phyloP scores from a whole-genome alignment of 1,140 invertebrate species.

The Amyelois transitella region DNA sequence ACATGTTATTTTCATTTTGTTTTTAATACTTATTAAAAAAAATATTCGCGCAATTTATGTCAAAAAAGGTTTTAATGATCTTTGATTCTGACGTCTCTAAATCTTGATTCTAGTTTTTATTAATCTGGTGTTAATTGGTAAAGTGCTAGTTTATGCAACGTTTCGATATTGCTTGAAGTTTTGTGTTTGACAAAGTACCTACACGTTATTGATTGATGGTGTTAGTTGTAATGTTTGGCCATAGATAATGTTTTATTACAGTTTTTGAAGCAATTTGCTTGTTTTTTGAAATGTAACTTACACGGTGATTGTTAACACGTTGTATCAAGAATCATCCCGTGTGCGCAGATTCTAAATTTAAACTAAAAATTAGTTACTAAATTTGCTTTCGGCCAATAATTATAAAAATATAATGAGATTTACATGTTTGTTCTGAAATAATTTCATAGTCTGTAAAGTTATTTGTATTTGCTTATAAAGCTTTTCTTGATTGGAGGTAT shows the following conservation, averaged over 20 bases:
- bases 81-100: not conserved
- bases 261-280: not conserved
- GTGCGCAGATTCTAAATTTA: not conserved
- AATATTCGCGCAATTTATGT: too few species aligned
- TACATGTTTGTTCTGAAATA: not conserved
- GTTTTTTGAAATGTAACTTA: not conserved
- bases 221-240: not conserved
- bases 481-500: conserved; percentile 25
- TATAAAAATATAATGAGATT: not conserved
- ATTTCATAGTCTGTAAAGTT: not conserved
- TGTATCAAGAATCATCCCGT: not conserved
- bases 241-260: not conserved
- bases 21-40: too few species aligned
- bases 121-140: not conserved
- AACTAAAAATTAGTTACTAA: not conserved
- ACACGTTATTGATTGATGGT: not conserved
- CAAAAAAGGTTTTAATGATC: not conserved
- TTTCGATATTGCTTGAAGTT: not conserved
- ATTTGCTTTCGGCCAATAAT: not conserved
- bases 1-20: too few species aligned
- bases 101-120: not conserved
- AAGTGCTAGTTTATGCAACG: not conserved
- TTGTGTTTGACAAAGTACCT: conserved; percentile 1
- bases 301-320: not conserved
- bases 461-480: conserved; percentile 23